These are phyloP conservation scores for Cyanoliseus patagonus DNA, from an alignment of 2,113 vertebrate species.

Conservation along the genomic window DNA sequence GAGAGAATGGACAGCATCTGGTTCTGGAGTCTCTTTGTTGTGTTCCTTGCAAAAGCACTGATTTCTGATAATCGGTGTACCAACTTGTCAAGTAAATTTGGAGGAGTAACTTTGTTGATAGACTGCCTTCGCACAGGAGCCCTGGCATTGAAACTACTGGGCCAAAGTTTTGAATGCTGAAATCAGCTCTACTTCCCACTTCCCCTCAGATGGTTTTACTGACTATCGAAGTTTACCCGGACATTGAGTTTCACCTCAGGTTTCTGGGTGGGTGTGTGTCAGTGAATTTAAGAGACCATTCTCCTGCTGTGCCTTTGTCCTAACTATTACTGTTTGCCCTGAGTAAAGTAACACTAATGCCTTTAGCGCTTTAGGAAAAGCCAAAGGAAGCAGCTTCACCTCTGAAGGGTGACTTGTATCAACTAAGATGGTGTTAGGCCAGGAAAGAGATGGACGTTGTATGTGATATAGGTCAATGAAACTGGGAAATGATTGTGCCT, in stretches of 20 bases:
- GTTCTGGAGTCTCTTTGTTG: neutral
- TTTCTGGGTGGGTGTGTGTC: neutral
- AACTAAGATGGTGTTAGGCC: neutral
- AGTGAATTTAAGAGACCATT: neutral
- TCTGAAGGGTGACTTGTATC: neutral
- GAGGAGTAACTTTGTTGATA: neutral
- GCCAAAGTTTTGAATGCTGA: neutral
- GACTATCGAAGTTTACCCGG: neutral
- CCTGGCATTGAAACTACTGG: fast-evolving
- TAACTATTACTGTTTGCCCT: neutral
- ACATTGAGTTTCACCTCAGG: neutral
- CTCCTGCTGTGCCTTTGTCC: neutral
- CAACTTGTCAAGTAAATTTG: neutral
- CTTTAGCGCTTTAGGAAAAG: neutral
- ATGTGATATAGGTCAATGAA: neutral
- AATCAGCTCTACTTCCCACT: neutral
- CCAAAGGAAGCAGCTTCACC: neutral
- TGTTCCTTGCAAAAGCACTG: fast-evolving
- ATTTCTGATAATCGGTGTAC: neutral
- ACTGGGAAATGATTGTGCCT: neutral
- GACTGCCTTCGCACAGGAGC: neutral
- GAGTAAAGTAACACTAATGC: neutral
- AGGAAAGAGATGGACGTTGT: fast-evolving
- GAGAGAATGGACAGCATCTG: fast-evolving
- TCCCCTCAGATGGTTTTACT: neutral